Evolutionary conservation across 2,888 invertebrate species (phyloP).

Genomic region (Athalia rosae): DNA sequence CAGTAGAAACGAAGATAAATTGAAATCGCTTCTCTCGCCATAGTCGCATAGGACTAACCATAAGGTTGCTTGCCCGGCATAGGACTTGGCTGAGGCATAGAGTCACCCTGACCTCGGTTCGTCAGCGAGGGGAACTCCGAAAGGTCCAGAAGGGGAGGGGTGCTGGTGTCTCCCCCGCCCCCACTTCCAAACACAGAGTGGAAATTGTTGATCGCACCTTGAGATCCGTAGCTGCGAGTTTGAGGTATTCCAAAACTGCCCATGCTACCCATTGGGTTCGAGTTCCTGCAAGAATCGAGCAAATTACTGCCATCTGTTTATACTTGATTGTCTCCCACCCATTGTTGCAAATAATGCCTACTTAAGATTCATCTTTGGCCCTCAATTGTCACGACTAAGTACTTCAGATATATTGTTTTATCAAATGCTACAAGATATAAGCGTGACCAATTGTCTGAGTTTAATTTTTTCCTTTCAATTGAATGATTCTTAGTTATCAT

Average conservation of each 20-base stretch:
- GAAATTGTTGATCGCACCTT: constrained; percentile 77
- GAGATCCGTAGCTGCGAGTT: constrained; percentile 75
- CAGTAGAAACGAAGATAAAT: constrained; percentile 39
- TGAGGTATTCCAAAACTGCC: constrained; percentile 80
- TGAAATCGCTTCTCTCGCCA: constrained; percentile 26
- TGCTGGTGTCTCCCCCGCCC: constrained; percentile 82
- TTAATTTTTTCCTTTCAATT: neutral
- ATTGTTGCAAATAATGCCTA: constrained; percentile 16
- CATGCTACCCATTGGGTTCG: constrained; percentile 78
- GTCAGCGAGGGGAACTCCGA: constrained; percentile 95
- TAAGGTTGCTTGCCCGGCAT: constrained; percentile 95
- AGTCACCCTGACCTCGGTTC: constrained; percentile 87
- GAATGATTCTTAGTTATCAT: neutral
- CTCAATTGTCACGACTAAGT: neutral
- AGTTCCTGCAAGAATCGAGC: constrained; percentile 73
- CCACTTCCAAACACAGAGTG: constrained; percentile 86
- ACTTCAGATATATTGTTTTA: neutral
- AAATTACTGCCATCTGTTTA: constrained; percentile 47
- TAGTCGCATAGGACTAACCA: constrained; percentile 77
- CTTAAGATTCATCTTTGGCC: constrained; percentile 21
- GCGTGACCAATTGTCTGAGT: neutral
- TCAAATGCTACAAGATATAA: neutral
- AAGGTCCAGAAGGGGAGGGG: constrained; percentile 91
- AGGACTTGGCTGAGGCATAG: constrained; percentile 86
- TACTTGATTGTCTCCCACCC: constrained; percentile 43